A percentile compares a stretch with the other conserved stretches of the same genome.
Evolutionary conservation across 2,888 invertebrate species (phyloP).

Genomic region (Elaeidobius kamerunicus): DNA sequence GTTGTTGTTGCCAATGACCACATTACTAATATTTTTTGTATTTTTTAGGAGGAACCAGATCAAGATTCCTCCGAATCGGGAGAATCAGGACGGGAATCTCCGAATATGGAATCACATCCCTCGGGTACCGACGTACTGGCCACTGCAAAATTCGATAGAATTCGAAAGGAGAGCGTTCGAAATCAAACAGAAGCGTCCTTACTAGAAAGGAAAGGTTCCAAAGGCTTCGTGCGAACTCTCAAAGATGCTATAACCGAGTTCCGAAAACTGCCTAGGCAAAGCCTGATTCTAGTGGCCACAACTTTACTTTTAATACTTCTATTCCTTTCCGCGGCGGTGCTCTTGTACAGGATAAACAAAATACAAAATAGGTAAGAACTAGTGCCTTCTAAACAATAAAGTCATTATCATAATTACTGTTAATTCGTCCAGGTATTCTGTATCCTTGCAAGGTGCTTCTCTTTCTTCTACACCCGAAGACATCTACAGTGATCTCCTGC

Average conservation of each 20-base stretch:
- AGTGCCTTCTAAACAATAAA: no score
- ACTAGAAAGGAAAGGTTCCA: conserved; percentile 33
- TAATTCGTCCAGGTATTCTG: conserved; percentile 29
- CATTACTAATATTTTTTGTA: no score
- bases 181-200: conserved; percentile 33
- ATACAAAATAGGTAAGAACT: conserved; percentile 45
- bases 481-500: conserved; percentile 63
- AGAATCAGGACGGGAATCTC: conserved; percentile 44
- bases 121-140: conserved; percentile 32
- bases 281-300: conserved; percentile 54
- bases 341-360: conserved; percentile 57
- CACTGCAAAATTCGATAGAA: conserved; percentile 21
- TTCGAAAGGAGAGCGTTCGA: conserved; percentile 31
- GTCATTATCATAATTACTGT: no score
- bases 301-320: conserved; percentile 56
- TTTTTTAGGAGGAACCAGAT: conserved; percentile 42
- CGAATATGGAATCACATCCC: conserved; percentile 26
- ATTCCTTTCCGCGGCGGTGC: conserved; percentile 56
- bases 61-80: conserved; percentile 43
- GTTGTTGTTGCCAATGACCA: no score
- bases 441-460: conserved; percentile 34
- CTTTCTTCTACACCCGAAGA: conserved; percentile 53
- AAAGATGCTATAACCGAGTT: conserved; percentile 40
- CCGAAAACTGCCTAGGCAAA: conserved; percentile 50
- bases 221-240: conserved; percentile 33